phyloP scores from a whole-genome alignment of 2,113 vertebrate species.

The Prietella phreatophila region DNA sequence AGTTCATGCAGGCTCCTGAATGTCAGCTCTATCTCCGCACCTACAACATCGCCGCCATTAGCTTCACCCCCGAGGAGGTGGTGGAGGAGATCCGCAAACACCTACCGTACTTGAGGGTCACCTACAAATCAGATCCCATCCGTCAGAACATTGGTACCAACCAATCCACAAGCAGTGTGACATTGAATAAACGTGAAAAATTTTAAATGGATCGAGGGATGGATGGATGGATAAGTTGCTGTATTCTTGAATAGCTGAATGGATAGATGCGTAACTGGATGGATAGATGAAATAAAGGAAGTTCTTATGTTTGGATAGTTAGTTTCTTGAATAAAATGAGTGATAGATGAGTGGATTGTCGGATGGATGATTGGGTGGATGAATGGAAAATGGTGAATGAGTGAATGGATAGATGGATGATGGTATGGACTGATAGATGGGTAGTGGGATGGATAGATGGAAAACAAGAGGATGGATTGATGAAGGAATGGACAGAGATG shows the following conservation, averaged over 20 bases:
- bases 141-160: slow-evolving; percentile 73
- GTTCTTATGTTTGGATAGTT: not conserved
- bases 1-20: slow-evolving; percentile 73
- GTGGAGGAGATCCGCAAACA: slow-evolving; percentile 73
- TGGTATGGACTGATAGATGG: not conserved
- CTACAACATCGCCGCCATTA: slow-evolving; percentile 77
- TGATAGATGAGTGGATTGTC: not conserved
- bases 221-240: not conserved
- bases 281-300: not conserved
- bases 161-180: not conserved
- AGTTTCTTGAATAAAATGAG: not conserved
- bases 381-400: not conserved
- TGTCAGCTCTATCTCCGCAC: slow-evolving; percentile 71
- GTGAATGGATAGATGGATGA: not conserved
- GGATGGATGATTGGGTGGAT: not conserved
- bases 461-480: no score
- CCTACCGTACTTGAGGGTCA: slow-evolving; percentile 71
- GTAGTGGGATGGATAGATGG: not conserved
- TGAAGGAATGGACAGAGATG: no score
- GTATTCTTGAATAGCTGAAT: not conserved
- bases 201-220: not conserved
- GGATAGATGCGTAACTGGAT: not conserved
- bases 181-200: not conserved
- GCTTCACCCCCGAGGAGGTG: slow-evolving; percentile 76
- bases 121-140: slow-evolving; percentile 71